A percentile compares a stretch with the other conserved stretches of the same genome.
Evolutionary conservation across 92 coral and sea anemone genomes (phyloP).

Genomic region (Palythoa grandis): DNA sequence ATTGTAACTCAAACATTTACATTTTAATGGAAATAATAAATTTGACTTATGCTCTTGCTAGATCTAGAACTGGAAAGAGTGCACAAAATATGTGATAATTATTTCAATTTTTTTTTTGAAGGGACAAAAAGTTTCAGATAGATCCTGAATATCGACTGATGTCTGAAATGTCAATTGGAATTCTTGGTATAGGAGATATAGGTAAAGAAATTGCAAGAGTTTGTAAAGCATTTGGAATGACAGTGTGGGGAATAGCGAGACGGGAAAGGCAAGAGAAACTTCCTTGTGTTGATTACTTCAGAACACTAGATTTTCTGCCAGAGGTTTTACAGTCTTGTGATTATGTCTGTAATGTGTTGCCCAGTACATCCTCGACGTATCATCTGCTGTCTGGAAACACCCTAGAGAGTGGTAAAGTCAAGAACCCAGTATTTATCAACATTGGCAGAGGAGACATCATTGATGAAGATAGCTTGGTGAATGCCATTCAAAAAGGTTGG

Average conservation of each 20-base stretch:
- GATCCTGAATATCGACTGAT: constrained; percentile 8
- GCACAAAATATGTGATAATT: background rate
- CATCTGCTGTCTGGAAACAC: constrained; percentile 79
- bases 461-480: constrained; percentile 72
- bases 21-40: no score
- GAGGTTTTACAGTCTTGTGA: constrained; percentile 83
- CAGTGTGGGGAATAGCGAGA: constrained; percentile 82
- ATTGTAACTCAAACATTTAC: no score
- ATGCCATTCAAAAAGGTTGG: constrained; percentile 88
- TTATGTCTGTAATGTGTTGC: constrained; percentile 86
- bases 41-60: no score
- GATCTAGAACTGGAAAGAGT: no score
- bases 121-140: constrained; percentile 25
- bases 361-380: constrained; percentile 81
- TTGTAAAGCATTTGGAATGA: constrained; percentile 88
- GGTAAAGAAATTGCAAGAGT: constrained; percentile 78
- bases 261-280: constrained; percentile 42
- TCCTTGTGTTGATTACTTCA: constrained; percentile 73
- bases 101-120: background rate
- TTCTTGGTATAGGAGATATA: constrained; percentile 90
- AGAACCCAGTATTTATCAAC: constrained; percentile 79
- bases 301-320: constrained; percentile 54
- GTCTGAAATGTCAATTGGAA: constrained; percentile 77
- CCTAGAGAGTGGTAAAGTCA: constrained; percentile 69
- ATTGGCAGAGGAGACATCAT: constrained; percentile 93